Evolutionary conservation across 2,888 invertebrate species (phyloP).

Genomic region (Acrobasis repandana): DNA sequence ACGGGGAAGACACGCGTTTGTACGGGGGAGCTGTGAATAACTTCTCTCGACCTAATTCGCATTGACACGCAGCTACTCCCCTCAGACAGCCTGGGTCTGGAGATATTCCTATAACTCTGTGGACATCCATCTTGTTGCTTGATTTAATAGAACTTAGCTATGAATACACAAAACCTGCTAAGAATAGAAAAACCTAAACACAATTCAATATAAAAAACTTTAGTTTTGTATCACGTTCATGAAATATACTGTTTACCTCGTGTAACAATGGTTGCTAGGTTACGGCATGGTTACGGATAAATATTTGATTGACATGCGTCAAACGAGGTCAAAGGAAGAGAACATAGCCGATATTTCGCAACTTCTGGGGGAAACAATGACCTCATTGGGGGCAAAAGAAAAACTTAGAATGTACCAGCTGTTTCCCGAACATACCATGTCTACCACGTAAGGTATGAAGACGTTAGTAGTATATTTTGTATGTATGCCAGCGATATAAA

Average conservation of each 20-base stretch:
- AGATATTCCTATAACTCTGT: conserved; percentile 51
- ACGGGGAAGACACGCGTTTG: conserved; percentile 43
- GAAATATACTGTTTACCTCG: conserved; percentile 40
- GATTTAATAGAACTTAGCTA: neutral
- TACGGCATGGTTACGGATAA: conserved; percentile 38
- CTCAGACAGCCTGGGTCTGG: conserved; percentile 52
- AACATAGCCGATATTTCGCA: neutral
- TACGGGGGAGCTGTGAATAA: conserved; percentile 71
- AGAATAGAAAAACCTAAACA: conserved; percentile 6
- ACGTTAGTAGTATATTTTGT: no score
- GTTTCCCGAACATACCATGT: neutral
- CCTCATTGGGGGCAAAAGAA: no score
- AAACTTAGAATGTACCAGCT: no score
- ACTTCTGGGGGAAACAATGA: no score
- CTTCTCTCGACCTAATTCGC: conserved; percentile 74
- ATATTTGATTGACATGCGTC: neutral
- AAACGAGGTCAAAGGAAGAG: neutral
- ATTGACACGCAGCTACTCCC: conserved; percentile 63
- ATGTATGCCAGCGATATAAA: no score
- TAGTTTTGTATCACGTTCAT: neutral
- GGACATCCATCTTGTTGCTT: conserved; percentile 42
- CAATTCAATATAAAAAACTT: conserved; percentile 22
- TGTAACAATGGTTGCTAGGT: conserved; percentile 54
- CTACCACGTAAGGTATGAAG: neutral
- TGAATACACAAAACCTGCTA: neutral